Base-by-base conservation (phyloP, 2,113 vertebrate species). In the Erinaceus europaeus region DNA sequence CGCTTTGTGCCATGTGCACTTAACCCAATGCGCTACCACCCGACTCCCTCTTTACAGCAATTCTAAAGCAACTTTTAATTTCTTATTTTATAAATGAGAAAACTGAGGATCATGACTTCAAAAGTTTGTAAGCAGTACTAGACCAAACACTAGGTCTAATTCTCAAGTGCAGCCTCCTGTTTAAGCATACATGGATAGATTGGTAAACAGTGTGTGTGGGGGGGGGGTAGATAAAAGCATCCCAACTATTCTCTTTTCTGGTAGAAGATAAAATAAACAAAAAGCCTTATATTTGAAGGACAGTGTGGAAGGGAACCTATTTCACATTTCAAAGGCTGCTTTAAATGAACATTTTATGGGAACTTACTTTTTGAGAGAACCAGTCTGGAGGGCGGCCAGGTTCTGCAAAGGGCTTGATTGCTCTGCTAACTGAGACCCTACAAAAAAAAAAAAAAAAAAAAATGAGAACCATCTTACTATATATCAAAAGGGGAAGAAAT, bases 351-450 rank as follows among this genome's bases (percentile, higher is more conserved):
- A 75, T 3, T 90, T 57, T 32, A 1, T 81, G 57, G 8, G 46
- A 64, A 80, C 94, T 96, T 95, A 99, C 99, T 98, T 99, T 99
- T 90, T 99, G 99, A 74, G 99, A 99, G 96, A 99, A 99, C 99
- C 99, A 99, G 94, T 99, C 99, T 80, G 99, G 98, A 79, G 99
- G 99, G 36, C 99, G 98, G 64, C 99, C 99, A 40, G 98, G 95
- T 94, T 99, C 99, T 90, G 99, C 98, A 95, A 99, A 99, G 65
- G 99, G 99, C 93, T 99, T 99, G 97, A 99, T 99, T 88, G 99
- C 99, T 97, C 99, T 97, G 96, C 99, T 99, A 84, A 99, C 99
- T 59, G 99, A 99, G 55, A 99, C 99, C 99, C 99, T 99, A 68
- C 1, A 81, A 85, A n/a, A n/a, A n/a, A n/a, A n/a, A n/a, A n/a